Base-by-base conservation (phyloP, 2,113 vertebrate genomes). In the Nannospalax galili region DNA sequence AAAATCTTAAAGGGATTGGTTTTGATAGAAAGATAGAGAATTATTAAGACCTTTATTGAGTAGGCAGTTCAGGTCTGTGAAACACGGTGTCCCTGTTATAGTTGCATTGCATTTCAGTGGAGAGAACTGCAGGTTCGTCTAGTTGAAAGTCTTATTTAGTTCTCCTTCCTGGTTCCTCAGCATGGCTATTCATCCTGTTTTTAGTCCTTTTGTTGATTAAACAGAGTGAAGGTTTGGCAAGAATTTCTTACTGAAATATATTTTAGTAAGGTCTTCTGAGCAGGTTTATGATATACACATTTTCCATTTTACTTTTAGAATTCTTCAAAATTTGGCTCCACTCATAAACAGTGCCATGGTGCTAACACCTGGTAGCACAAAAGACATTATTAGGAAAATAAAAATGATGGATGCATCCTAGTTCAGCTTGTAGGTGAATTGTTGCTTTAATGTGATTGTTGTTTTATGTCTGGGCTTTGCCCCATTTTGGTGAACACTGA, bases 371-470 rank as follows among this genome's bases (percentile, higher is more conserved):
- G 93, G 84, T 86, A 86, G 84, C 73, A 92, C 78, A 96, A 89
- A 92, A 81, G 64, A 84, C 89, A 64, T 95, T 91, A 91, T 95
- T 86, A 89, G 69, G 58, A 85, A 81, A 64, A 96, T 95, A 81
- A 93, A 95, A 95, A 91, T 88, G 93, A 97, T 91, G n/a, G 86
- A 95, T 96, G 74, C 67, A 9, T 80, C 12, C 65, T 87, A 42
- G 58, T 77, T 37, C 87, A 95, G 85, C 69, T 87, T 95, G 78
- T 48, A 78, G 89, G 91, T 96, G 88, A 95, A 86, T 15, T 84
- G 72, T 74, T 85, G 79, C 95, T 96, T 94, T 94, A 95, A 95
- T 79, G 89, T 42, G 75, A 82, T 95, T 82, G 87, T 84, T 93
- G 64, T 91, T 95, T 96, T 88, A 82, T 86, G 91, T 58, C 73